Conservation (phyloP, 2,113 vertebrate genomes). For the Eclectus roratus region DNA sequence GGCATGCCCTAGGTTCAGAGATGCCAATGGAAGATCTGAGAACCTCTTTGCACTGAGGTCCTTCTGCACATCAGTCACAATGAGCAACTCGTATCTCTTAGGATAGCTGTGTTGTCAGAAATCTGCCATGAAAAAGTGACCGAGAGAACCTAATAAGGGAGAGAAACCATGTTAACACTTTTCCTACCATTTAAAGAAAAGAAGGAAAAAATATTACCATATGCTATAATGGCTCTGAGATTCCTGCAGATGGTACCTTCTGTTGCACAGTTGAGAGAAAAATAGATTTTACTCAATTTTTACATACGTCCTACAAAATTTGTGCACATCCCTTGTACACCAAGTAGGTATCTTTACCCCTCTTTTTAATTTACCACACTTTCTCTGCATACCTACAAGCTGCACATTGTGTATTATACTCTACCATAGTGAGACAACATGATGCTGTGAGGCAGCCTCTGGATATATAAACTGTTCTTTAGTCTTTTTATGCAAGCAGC, state of each 20-base stretch:
- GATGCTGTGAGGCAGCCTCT: neutral
- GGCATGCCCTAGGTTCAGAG: neutral
- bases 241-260: slow-evolving; percentile 40
- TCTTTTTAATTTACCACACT: neutral
- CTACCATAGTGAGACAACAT: neutral
- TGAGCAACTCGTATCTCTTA: neutral
- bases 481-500: neutral
- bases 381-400: neutral
- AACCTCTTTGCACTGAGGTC: neutral
- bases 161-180: neutral
- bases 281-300: neutral
- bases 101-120: neutral
- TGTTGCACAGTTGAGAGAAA: neutral
- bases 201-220: neutral
- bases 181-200: neutral
- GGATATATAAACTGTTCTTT: accelerated
- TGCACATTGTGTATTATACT: neutral
- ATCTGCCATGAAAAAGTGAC: neutral
- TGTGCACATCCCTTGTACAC: neutral
- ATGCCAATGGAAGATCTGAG: neutral
- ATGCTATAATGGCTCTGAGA: neutral
- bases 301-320: neutral
- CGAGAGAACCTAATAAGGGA: neutral
- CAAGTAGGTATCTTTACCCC: neutral
- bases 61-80: neutral